A percentile compares a stretch with the other conserved stretches of the same genome.
These are phyloP conservation scores for Hippocampus mohnikei DNA, from an alignment of 2,113 vertebrate species.

Conservation along the genomic window DNA sequence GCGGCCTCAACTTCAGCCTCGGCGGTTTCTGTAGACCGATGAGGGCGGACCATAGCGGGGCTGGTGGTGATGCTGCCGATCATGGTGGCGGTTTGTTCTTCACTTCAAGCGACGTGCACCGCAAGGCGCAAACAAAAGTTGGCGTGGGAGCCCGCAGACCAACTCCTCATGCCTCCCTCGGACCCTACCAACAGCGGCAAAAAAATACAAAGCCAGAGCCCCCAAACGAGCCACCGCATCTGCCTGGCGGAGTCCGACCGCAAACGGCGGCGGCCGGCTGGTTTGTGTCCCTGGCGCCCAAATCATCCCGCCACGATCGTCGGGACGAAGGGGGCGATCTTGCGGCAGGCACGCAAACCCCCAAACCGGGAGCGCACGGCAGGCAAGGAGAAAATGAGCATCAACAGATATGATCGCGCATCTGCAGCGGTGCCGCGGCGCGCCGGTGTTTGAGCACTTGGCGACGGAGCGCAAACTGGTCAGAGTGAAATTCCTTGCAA, in stretches of 20 bases:
- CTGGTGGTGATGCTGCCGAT: constrained; percentile 1
- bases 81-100: constrained; percentile 12
- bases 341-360: constrained; percentile 14
- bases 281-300: constrained; percentile 40
- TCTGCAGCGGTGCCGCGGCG: constrained; percentile 64
- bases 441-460: neutral
- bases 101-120: constrained; percentile 24
- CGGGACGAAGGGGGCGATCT: constrained; percentile 51
- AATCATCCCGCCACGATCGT: constrained; percentile 54
- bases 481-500: constrained; percentile 30
- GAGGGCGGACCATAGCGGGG: neutral
- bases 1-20: constrained; percentile 26
- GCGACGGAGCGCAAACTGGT: neutral
- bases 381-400: constrained; percentile 58
- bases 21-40: constrained; percentile 29
- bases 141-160: constrained; percentile 13
- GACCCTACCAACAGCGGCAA: too few relatives aligned
- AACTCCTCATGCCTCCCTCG: too few relatives aligned
- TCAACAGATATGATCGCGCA: constrained; percentile 69
- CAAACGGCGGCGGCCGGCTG: too few relatives aligned
- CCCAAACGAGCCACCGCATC: constrained; percentile 26
- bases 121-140: constrained; percentile 55
- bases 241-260: neutral
- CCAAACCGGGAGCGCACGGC: constrained; percentile 15
- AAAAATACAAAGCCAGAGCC: neutral